phyloP scores from a whole-genome alignment of 1,140 invertebrate species.

The Oscheius sp. region DNA sequence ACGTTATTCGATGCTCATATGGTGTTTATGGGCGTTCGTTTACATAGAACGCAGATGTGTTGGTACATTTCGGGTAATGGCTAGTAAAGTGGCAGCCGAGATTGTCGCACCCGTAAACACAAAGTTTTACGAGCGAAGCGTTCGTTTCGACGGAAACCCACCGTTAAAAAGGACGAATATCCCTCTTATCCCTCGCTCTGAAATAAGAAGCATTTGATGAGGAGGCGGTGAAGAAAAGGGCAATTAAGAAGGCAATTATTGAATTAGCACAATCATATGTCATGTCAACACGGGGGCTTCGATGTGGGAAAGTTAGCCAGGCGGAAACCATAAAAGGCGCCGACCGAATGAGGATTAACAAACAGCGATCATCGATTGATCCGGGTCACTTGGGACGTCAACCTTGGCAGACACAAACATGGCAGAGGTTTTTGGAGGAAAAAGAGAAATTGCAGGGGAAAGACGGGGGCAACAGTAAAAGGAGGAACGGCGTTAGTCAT shows the following conservation, averaged over 20 bases:
- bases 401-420: too few relatives aligned
- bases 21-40: conserved; percentile 13
- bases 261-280: background rate
- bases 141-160: too few relatives aligned
- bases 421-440: too few relatives aligned
- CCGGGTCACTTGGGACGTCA: too few relatives aligned
- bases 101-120: background rate
- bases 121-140: background rate
- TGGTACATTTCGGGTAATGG: conserved; percentile 11
- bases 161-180: too few relatives aligned
- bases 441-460: too few relatives aligned
- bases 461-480: too few relatives aligned
- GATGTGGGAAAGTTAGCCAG: conserved; percentile 8
- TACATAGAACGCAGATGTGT: conserved; percentile 13
- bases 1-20: conserved; percentile 14
- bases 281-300: background rate
- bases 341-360: conserved; percentile 6
- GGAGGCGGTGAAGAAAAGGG: background rate
- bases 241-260: background rate
- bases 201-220: background rate
- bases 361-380: background rate
- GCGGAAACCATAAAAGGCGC: background rate
- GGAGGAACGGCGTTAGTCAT: too few relatives aligned
- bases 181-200: too few relatives aligned
- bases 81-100: conserved; percentile 8